phyloP scores from a whole-genome alignment of 2,888 invertebrate genomes.

The Dynastes hyllus region DNA sequence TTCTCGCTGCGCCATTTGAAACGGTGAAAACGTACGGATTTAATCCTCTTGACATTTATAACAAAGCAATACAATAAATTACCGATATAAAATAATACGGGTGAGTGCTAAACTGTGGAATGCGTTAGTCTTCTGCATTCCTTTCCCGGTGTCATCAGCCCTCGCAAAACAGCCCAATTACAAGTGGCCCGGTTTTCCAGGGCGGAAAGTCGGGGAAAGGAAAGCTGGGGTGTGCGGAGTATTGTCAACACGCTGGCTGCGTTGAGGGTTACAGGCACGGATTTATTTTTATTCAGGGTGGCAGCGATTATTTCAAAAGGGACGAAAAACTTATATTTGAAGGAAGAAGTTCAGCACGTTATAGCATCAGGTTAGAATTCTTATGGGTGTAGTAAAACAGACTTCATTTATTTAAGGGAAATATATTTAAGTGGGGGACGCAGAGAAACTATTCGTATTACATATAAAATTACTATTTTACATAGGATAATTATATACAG shows the following conservation, averaged over 20 bases:
- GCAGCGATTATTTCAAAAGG: conserved; percentile 8
- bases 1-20: conserved; percentile 14
- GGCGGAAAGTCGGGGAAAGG: conserved; percentile 51
- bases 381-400: no score
- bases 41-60: conserved; percentile 68
- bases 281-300: conserved; percentile 34
- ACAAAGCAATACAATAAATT: conserved; percentile 71
- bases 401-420: no score
- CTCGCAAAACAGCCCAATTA: conserved; percentile 63
- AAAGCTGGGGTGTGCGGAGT: conserved; percentile 39
- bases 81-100: conserved; percentile 71
- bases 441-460: no score
- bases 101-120: conserved; percentile 66
- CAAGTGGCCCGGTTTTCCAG: conserved; percentile 57
- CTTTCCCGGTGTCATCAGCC: conserved; percentile 65
- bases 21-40: conserved; percentile 61
- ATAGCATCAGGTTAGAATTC: neutral
- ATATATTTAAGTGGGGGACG: no score
- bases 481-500: no score
- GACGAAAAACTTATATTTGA: conserved; percentile 26
- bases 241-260: conserved; percentile 45
- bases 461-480: no score
- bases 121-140: conserved; percentile 69
- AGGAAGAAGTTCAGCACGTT: neutral
- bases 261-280: conserved; percentile 41